Evolutionary conservation across 2,888 invertebrate genomes (phyloP), one percentile per base, ranked within the genome.

Genomic region (Lottia scabra): DNA sequence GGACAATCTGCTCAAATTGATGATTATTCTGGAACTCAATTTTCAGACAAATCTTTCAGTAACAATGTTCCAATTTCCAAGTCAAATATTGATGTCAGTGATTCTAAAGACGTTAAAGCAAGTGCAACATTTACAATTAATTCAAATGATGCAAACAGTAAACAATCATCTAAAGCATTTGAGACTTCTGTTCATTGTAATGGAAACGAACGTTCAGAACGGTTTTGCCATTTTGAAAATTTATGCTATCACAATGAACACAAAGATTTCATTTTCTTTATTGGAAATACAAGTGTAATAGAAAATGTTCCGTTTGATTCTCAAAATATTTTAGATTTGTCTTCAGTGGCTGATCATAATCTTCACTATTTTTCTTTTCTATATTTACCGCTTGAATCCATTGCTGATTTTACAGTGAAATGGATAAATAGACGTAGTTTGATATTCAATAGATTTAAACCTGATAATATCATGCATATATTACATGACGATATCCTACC

Each of bases 381-480:
- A 27, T 83, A 85, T 63, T 72, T 91, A 64, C 88, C 89, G 16
- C 78, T 86, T 38, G 73, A 78, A 12, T 43, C 71, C 4, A 68
- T 78, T 6, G 43, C 44, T 8, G 62, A 76, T n/a, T 83, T 87
- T 69, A 76, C 75, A 16, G 72, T 85, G 10, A 73, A 70, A 0
- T 81, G 81, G 71, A 44, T 85, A 12, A 65, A 76, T 8, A 78
- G 80, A 13, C 78, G 75, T 23, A 83, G 82, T 45, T 79, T 91
- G 45, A 74, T 90, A 5, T 78, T 91, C 26, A 84, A 83, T 65
- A 84, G 91, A 13, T 91, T 91, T 78, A 90, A 91, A 77, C 89
- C 91, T 2, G 91, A 91, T 77, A 91, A 91, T 81, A 80, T 91
- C n/a, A 91, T 91, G 91, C 91, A 91, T 85, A 89, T 90, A 12